Percentiles rank a stretch among this genome's conserved stretches.
phyloP scores from a whole-genome alignment of 92 coral and sea anemone genomes.

The Actinostola sp. region DNA sequence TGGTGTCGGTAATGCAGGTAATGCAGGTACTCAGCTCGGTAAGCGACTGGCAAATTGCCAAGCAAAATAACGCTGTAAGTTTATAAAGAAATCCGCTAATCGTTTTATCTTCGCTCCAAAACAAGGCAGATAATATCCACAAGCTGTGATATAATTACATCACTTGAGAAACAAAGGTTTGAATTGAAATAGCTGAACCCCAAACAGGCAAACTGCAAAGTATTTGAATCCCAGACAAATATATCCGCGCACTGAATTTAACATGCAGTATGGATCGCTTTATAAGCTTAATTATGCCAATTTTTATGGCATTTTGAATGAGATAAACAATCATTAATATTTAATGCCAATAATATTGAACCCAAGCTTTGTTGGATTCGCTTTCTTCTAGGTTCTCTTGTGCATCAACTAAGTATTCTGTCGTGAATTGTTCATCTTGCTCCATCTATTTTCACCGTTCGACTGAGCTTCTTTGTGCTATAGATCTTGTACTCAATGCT shows the following conservation, averaged over 20 bases:
- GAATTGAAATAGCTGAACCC: too few relatives aligned
- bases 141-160: too few relatives aligned
- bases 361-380: slow-evolving; percentile 25
- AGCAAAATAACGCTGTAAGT: slow-evolving; percentile 47
- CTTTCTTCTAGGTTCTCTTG: background rate
- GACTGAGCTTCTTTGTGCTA: background rate
- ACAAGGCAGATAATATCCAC: background rate
- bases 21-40: background rate
- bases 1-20: too few relatives aligned
- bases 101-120: background rate
- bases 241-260: too few relatives aligned
- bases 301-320: slow-evolving; percentile 4
- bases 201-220: too few relatives aligned
- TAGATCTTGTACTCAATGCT: background rate
- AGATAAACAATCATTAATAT: slow-evolving; percentile 19
- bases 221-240: too few relatives aligned
- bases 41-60: slow-evolving; percentile 23
- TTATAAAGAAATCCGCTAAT: background rate
- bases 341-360: slow-evolving; percentile 31
- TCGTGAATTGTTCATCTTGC: too few relatives aligned
- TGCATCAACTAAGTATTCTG: background rate
- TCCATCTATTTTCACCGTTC: background rate
- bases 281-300: slow-evolving; percentile 7
- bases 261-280: too few relatives aligned
- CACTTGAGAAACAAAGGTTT: too few relatives aligned